These are phyloP conservation scores for Lasiurus borealis DNA, from an alignment of 2,113 vertebrate species.

Conservation along the genomic window DNA sequence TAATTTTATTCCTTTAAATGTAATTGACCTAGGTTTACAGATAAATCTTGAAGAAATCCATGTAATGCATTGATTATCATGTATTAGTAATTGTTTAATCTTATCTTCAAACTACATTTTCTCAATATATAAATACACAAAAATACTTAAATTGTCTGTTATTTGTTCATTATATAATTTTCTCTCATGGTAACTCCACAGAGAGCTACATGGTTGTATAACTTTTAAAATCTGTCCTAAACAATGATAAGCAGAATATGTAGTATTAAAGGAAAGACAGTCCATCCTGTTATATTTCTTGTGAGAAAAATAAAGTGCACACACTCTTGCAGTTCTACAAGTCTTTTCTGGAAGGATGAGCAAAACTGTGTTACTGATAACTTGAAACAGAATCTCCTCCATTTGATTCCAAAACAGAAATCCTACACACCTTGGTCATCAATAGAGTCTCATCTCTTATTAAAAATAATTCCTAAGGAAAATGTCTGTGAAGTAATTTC, in stretches of 20 bases:
- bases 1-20: neutral
- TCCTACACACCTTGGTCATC: neutral
- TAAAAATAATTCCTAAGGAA: slow-evolving; percentile 20
- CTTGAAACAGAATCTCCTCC: neutral
- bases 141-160: neutral
- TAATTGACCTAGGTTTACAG: neutral
- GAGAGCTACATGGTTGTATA: neutral
- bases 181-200: neutral
- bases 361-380: neutral
- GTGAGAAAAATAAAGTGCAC: neutral
- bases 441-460: neutral
- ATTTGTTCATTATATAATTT: slow-evolving; percentile 4
- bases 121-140: neutral
- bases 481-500: neutral
- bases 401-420: neutral
- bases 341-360: neutral
- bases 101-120: slow-evolving; percentile 23
- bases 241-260: neutral
- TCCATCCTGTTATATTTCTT: neutral
- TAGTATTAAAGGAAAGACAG: neutral
- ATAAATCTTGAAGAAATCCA: neutral
- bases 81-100: neutral
- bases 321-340: neutral
- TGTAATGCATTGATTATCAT: neutral
- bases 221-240: neutral